Base-by-base conservation (phyloP, 2,113 vertebrate genomes). In the Candoia aspera region DNA sequence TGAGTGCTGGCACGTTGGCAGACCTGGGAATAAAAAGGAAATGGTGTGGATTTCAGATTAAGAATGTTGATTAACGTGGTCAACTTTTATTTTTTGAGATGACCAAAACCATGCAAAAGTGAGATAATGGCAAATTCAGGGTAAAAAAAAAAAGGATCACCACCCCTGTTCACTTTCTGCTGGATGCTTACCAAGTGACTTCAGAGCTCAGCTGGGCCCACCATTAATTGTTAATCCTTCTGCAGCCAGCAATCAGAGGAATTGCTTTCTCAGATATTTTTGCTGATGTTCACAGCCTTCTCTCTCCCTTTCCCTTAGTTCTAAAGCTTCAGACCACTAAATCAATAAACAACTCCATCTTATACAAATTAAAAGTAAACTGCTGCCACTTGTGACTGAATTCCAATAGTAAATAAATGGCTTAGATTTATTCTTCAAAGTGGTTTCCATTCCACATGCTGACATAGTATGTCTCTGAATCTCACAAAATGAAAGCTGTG, bases 21-120 rank as follows among this genome's bases (percentile, higher is more conserved):
- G 37, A 94, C 96, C 98, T 98, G 96, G 49, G 46, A 94, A 94
- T 0, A 90, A 86, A 96, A 92, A 93, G 37, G 95, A 95, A 96
- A 96, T 90, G 55, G 49, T 10, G 54, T 90, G 1, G 95, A 91
- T 60, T 42, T 83, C 53, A 88, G 54, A 53, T 6, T 24, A 62
- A 33, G 24, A 87, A 55, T 86, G 42, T 55, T 24, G 53, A 29
- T 46, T 17, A 79, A 37, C 21, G 33, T 8, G 42, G 33, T 59
- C 13, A 19, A 15, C 2, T 46, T 42, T 24, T 13, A 17, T 79
- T 57, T 33, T 83, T 83, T n/a, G 29, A 15, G 15, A 33, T 83
- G 6, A 42, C 8, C 17, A 79, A 29, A 79, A 53, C 42, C 33
- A 33, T 60, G 55, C 26, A 60, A 91, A 92, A 91, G 21, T 37